Evolutionary conservation across 2,113 vertebrate species (phyloP), one percentile per base, ranked within the genome.

Genomic region (Gyps fulvus): DNA sequence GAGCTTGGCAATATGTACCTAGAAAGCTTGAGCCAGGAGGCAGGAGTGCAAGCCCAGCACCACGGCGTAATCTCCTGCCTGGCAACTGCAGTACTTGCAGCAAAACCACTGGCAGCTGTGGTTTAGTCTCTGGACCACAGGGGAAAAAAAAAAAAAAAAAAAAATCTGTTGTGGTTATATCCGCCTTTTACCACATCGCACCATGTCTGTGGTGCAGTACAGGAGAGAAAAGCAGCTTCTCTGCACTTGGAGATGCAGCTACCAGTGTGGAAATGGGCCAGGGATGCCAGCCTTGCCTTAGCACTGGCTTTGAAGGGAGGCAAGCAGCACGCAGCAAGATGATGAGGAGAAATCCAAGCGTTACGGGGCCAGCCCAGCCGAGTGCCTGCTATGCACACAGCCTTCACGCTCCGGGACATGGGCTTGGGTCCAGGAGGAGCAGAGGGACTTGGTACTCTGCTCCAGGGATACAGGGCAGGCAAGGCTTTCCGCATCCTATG

Each of bases 91-190:
- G 21, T 43, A 74, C 55, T 95, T 93, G 73, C 59, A 89, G 66
- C 29, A 92, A 96, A 97, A 91, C 86, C 78, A 84, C 74, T 54
- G 72, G 58, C 69, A 92, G 65, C 43, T 93, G 86, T 71, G 81
- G 86, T 89, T 96, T 92, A 69, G 67, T 50, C 43, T 69, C 66
- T 13, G 38, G 87, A 67, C 80, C 95, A 91, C 83, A 83, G 57
- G n/a, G 10, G 14, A 62, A 83, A 29, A 27, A 52, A 16, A 26
- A 25, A 52, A 29, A 27, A 36, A 52, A 34, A 66, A 55, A 7
- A 10, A 72, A 43, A 21, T 52, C 52, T 78, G 20, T 78, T 72
- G 71, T 66, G 73, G 71, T 88, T 96, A 43, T 78, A 88, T 73
- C 54, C 0, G 6, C 54, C 34, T 92, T 70, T 81, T 74, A 83